These are phyloP conservation scores for Corythoichthys haematopterus DNA, from an alignment of 2,113 vertebrate genomes.

Conservation along the genomic window DNA sequence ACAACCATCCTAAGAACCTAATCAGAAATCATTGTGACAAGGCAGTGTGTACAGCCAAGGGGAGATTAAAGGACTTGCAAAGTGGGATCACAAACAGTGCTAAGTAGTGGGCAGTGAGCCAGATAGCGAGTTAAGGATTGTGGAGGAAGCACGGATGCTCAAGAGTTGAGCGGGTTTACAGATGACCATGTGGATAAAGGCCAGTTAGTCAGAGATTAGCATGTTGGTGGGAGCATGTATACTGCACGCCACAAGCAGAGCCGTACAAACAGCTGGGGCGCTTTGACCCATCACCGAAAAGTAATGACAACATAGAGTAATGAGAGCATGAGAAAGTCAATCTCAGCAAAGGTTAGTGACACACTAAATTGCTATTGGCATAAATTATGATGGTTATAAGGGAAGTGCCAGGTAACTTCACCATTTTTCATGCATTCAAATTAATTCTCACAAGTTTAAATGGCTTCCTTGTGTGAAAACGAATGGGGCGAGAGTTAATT, in stretches of 20 bases:
- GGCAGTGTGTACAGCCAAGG: constrained; percentile 20
- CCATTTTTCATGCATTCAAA: constrained; percentile 8
- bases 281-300: constrained; percentile 41
- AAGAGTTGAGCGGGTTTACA: constrained; percentile 41
- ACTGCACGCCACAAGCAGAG: constrained; percentile 15
- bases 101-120: constrained; percentile 12
- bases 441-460: constrained; percentile 40
- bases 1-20: constrained; percentile 23
- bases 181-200: constrained; percentile 22
- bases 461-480: constrained; percentile 39
- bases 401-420: background rate
- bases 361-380: constrained; percentile 26
- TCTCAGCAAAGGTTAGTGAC: constrained; percentile 40
- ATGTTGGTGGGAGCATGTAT: constrained; percentile 21
- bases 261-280: constrained; percentile 31
- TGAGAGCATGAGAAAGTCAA: constrained; percentile 35
- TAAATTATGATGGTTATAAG: constrained; percentile 38
- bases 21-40: constrained; percentile 40
- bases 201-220: constrained; percentile 2
- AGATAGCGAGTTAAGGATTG: constrained; percentile 15
- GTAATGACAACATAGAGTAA: constrained; percentile 37
- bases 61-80: constrained; percentile 22
- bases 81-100: constrained; percentile 12
- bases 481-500: constrained; percentile 62
- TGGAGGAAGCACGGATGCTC: constrained; percentile 22